These are phyloP conservation scores for Phoebastria nigripes DNA, from an alignment of 2,797 vertebrate species.

Conservation along the genomic window DNA sequence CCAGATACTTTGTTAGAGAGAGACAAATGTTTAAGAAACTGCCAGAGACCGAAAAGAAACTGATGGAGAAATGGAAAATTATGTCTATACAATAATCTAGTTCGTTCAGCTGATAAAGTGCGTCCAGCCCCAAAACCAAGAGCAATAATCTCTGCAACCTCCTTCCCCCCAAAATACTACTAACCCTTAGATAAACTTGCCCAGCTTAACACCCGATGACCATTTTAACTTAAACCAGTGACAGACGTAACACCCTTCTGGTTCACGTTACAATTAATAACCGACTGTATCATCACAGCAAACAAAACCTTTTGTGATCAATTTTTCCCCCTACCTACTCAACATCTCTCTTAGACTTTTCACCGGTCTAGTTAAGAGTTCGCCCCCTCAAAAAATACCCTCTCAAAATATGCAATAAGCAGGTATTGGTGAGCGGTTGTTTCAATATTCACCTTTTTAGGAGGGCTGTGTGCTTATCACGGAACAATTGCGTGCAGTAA, in stretches of 20 bases:
- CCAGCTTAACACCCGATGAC: constrained; percentile 56
- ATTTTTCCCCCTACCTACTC: neutral
- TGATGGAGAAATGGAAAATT: constrained; percentile 49
- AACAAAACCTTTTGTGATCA: constrained; percentile 51
- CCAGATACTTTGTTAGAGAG: constrained; percentile 37
- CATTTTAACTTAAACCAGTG: constrained; percentile 68
- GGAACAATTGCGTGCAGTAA: constrained; percentile 25
- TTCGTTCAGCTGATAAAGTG: neutral
- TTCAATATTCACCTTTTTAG: constrained; percentile 21
- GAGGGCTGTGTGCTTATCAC: neutral
- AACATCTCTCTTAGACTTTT: constrained; percentile 11
- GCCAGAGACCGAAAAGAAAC: constrained; percentile 5
- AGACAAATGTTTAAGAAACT: constrained; percentile 23
- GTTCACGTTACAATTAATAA: constrained; percentile 51
- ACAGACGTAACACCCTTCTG: constrained; percentile 54
- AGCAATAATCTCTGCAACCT: constrained; percentile 29
- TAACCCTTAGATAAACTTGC: constrained; percentile 71
- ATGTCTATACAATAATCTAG: neutral
- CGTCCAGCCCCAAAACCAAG: neutral
- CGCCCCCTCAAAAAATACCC: constrained; percentile 27
- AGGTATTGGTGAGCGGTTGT: constrained; percentile 37
- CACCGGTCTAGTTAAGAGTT: constrained; percentile 4
- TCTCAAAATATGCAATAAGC: constrained; percentile 51
- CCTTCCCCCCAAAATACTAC: constrained; percentile 44
- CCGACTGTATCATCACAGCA: constrained; percentile 27